These are phyloP conservation scores for Sceloporus undulatus DNA, from an alignment of 2,113 vertebrate genomes.

Conservation along the genomic window DNA sequence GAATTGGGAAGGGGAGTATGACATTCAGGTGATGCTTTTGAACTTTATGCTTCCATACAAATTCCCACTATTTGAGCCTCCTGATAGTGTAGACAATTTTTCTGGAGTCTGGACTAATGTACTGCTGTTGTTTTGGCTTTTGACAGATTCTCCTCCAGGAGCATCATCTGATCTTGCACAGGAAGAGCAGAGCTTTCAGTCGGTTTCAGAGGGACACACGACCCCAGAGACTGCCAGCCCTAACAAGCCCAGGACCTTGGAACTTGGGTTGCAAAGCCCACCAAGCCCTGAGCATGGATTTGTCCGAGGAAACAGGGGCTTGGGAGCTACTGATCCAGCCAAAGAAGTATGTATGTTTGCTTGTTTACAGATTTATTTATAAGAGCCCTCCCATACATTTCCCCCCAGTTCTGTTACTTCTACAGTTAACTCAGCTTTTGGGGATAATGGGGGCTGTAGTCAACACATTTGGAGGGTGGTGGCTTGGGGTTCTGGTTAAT, in stretches of 20 bases:
- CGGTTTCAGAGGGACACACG: fast-evolving
- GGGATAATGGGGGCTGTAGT: no score
- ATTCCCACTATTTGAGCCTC: neutral
- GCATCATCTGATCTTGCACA: neutral
- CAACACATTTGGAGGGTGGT: no score
- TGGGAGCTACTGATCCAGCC: neutral
- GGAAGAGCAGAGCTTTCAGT: neutral
- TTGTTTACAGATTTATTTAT: neutral
- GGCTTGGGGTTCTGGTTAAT: neutral
- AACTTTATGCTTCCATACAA: neutral
- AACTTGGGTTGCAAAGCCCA: constrained; percentile 12
- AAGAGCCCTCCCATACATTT: no score
- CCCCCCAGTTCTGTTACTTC: no score
- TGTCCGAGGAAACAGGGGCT: neutral
- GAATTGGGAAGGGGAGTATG: neutral
- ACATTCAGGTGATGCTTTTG: neutral
- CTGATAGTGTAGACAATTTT: neutral
- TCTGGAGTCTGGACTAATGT: neutral
- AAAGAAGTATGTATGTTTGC: constrained; percentile 47
- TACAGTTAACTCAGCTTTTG: no score
- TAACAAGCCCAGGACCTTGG: fast-evolving
- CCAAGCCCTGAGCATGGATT: fast-evolving
- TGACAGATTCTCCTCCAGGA: neutral
- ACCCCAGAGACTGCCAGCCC: neutral
- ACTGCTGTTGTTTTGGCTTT: neutral